Base-by-base conservation (phyloP, 2,113 vertebrate genomes). In the Nycticryphes semicollaris region DNA sequence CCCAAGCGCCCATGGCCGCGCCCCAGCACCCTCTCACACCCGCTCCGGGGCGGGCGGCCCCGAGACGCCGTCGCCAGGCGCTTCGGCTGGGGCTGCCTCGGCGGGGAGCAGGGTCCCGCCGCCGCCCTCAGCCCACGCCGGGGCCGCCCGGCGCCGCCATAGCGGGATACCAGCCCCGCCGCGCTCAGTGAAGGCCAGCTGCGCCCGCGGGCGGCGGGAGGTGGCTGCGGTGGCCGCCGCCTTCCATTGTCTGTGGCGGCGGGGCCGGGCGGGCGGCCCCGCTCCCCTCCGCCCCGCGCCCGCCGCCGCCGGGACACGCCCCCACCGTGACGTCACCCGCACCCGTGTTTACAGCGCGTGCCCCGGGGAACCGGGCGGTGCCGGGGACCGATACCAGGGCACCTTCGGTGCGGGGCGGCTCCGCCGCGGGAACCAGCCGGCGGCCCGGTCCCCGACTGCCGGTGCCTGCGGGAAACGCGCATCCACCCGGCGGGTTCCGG, bases 271-370 rank as follows among this genome's bases (percentile, higher is more conserved):
- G 47, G 47, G 37, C 68, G 25, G 56, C 57, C 57, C 80, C 31
- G 24, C 24, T 35, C 50, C 50, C 67, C 41, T 47, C 47, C 77
- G 11, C 70, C 70, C 21, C 53, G 8, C 48, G n/a, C 20, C 60
- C 24, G 50, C 74, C 60, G 33, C 56, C 48, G 33, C 56, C 50
- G 35, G 24, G 27, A 64, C 14, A 72, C 96, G 94, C 92, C 90
- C 96, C 87, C 30, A 47, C 57, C 35, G 24, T 83, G 88, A 95
- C 89, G 86, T 74, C 85, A 67, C 25, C 70, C 5, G 50, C 37
- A 23, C 50, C 85, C 45, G 73, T 56, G 70, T 39, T 62, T 62
- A 72, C 77, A 21, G 41, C 41, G 39, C 20, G 66, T 43, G 22
- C 54, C 13, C n/a, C 54, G 63, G 39, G 17, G 22, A 43, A 10